Base-by-base conservation (phyloP, 2,888 invertebrate genomes). In the Orthonevra nobilis region DNA sequence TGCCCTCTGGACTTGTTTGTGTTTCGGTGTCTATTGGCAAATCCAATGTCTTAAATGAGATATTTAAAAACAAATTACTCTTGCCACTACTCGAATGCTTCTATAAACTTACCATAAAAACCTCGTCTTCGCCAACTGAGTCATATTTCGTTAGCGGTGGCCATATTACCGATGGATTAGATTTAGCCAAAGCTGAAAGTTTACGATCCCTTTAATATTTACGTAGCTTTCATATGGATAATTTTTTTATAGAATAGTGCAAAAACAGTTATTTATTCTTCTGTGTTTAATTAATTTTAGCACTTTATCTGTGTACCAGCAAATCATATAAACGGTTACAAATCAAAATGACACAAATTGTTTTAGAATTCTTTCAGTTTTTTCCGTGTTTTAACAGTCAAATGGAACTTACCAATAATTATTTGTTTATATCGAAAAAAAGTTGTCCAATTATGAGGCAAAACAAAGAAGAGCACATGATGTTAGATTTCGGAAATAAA, bases 101-200 rank as follows among this genome's bases (percentile, higher is more conserved):
- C 6, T n/a, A n/a, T n/a, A n/a, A 52, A 88, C 91, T 90, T 89
- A 97, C 97, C 95, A 97, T 96, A 90, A 97, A 97, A 84, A 97
- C 97, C 87, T 97, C 96, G 87, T 97, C 97, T 88, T 97, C 97
- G 81, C 95, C 96, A 81, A 94, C 94, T 85, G 95, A 91, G 88
- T 92, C 92, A 90, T 92, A 89, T 87, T 89, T 88, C 70, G 87
- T 86, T 66, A 88, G 82, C 83, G 86, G 86, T 75, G 87, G 86
- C 86, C 88, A 89, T 83, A 86, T 86, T 72, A 87, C 85, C 81
- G 92, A 90, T 81, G 93, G 92, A 91, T 92, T 93, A 85, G 92
- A 92, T 90, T 94, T 94, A 86, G 94, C 92, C 90, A 94, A 91
- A 91, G 94, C 95, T 95, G 86, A 12, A 89, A 84, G 83, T 84